These are phyloP conservation scores for Galaxea fascicularis DNA, from an alignment of 92 coral and sea anemone species.

Conservation along the genomic window DNA sequence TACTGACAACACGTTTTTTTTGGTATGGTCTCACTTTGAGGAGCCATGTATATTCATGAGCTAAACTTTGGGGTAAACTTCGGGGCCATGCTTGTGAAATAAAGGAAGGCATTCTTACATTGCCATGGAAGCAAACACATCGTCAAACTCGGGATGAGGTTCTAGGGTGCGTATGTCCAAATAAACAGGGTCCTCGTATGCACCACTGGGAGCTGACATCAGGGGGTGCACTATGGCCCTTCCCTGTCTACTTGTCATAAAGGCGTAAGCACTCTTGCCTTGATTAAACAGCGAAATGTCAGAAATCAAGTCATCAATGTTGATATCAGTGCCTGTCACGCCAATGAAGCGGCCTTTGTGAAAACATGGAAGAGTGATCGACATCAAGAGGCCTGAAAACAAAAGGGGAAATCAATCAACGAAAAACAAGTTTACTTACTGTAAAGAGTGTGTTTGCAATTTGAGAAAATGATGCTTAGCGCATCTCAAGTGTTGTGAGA, in stretches of 20 bases:
- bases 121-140: conserved; percentile 53
- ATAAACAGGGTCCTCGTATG: conserved; percentile 48
- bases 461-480: no score
- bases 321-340: conserved; percentile 67
- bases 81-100: no score
- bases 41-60: no score
- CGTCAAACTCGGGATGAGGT: conserved; percentile 31
- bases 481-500: no score
- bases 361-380: conserved; percentile 66
- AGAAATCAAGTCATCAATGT: conserved; percentile 46
- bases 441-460: no score
- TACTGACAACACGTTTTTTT: no score
- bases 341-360: conserved; percentile 65
- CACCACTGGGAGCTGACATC: conserved; percentile 52
- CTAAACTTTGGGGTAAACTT: no score
- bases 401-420: neutral
- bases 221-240: conserved; percentile 61
- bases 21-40: no score
- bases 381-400: conserved; percentile 58
- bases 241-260: conserved; percentile 58
- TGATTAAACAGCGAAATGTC: conserved; percentile 4
- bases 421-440: neutral
- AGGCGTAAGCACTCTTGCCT: conserved; percentile 58
- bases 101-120: conserved; percentile 18
- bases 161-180: conserved; percentile 59